Evolutionary conservation across 2,797 vertebrate genomes (phyloP).

Genomic region (Pseudomugil tenellus): DNA sequence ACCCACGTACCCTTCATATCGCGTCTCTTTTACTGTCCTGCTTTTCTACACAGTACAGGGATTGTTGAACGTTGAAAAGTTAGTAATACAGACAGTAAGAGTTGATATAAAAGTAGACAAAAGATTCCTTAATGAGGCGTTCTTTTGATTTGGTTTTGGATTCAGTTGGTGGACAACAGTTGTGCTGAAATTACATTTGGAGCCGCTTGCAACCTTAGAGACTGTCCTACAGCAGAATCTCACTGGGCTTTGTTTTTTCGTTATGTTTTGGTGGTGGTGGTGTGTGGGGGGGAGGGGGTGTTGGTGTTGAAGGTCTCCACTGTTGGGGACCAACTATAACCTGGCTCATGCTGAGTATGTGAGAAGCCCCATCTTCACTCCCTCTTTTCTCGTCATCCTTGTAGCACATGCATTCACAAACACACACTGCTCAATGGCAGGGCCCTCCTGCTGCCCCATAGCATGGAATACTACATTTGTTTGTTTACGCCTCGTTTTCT

Average conservation of each 20-base stretch:
- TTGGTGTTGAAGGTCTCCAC: conserved; percentile 20
- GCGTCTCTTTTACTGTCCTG: conserved; percentile 29
- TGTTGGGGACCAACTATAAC: conserved; percentile 64
- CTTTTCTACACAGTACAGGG: conserved; percentile 31
- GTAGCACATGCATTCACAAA: conserved; percentile 52
- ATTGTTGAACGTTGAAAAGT: conserved; percentile 26
- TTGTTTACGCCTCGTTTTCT: conserved; percentile 85
- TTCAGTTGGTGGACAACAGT: conserved; percentile 2
- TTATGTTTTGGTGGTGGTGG: conserved; percentile 18
- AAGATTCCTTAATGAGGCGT: neutral
- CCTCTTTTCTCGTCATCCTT: conserved; percentile 44
- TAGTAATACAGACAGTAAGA: conserved; percentile 4
- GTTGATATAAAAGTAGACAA: neutral
- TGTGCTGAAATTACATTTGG: conserved; percentile 31
- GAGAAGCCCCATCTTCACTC: conserved; percentile 65
- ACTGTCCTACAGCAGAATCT: conserved; percentile 36
- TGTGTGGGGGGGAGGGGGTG: conserved; percentile 9
- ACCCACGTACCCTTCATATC: conserved; percentile 62
- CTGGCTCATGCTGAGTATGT: conserved; percentile 49
- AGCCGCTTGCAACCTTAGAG: conserved; percentile 9
- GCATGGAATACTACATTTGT: conserved; percentile 82
- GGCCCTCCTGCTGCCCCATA: conserved; percentile 75
- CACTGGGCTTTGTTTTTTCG: conserved; percentile 34
- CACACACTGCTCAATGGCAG: conserved; percentile 64
- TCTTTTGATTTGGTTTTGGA: conserved; percentile 40